Percentiles rank a stretch among this genome's conserved stretches.
These are phyloP conservation scores for Antechinus flavipes DNA, from an alignment of 2,113 vertebrate species.

Conservation along the genomic window DNA sequence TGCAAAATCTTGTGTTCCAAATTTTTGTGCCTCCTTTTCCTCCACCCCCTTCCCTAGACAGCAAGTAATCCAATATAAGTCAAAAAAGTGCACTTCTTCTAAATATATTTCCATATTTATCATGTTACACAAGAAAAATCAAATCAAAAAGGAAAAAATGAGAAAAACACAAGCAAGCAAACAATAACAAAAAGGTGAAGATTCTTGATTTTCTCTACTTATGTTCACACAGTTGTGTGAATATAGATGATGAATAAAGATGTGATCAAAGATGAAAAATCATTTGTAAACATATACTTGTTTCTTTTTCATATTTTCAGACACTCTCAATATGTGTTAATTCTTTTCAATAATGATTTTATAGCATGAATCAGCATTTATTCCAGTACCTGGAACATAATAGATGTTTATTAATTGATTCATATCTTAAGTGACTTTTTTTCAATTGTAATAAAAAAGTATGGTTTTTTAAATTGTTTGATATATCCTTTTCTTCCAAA, in stretches of 20 bases:
- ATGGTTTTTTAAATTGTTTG: background rate
- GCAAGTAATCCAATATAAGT: too few species aligned
- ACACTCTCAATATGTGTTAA: background rate
- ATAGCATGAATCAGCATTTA: background rate
- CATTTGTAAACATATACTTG: background rate
- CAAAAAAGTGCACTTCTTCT: too few species aligned
- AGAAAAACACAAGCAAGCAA: too few species aligned
- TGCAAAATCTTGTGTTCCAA: too few species aligned
- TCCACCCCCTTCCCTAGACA: too few species aligned
- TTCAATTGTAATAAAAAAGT: background rate
- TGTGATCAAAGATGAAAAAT: background rate
- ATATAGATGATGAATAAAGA: background rate
- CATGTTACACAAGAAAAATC: too few species aligned
- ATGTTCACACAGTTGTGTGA: background rate
- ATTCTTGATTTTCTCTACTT: background rate
- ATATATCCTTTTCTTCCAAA: background rate
- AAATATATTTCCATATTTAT: too few species aligned
- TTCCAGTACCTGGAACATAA: background rate
- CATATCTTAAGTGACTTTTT: background rate
- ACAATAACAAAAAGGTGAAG: too few species aligned
- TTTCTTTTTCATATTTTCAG: background rate
- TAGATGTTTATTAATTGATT: background rate
- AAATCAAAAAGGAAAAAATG: too few species aligned
- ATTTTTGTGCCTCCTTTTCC: too few species aligned
- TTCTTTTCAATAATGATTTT: background rate